A percentile compares a stretch with the other conserved stretches of the same genome.
Evolutionary conservation across 2,113 vertebrate genomes (phyloP).

Genomic region (Rostratula benghalensis): DNA sequence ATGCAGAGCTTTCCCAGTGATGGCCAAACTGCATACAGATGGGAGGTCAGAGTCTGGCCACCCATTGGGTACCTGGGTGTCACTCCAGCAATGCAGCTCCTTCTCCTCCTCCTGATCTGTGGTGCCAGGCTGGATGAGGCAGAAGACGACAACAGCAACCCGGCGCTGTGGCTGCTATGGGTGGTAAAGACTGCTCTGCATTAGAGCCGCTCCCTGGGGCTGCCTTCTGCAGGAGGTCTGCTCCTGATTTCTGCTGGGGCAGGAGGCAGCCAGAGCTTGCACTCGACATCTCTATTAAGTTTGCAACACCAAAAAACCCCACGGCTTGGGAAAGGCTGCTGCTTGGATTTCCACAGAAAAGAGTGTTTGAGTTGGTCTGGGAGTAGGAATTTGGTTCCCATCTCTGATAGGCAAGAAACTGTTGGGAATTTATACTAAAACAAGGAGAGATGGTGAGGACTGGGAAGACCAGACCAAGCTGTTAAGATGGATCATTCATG

Average conservation of each 20-base stretch:
- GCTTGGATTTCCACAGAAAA: not conserved
- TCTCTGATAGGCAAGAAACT: not conserved
- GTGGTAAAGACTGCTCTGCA: not conserved
- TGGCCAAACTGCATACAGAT: accelerated
- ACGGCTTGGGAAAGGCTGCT: not conserved
- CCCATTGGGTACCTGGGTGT: not conserved
- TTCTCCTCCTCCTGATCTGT: not conserved
- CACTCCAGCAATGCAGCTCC: accelerated
- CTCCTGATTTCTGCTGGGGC: not conserved
- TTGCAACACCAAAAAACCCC: not conserved
- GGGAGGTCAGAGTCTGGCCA: not conserved
- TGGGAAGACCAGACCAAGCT: not conserved
- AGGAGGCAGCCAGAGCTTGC: not conserved
- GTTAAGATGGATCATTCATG: not conserved
- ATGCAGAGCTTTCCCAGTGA: not conserved
- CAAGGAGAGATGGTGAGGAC: not conserved
- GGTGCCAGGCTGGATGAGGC: not conserved
- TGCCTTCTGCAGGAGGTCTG: not conserved
- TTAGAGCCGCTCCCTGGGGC: not conserved
- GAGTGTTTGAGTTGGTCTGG: accelerated
- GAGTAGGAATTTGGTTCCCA: not conserved
- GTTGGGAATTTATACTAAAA: not conserved
- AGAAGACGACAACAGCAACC: not conserved
- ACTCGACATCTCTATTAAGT: not conserved
- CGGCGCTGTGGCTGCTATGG: accelerated